Percentiles rank a stretch among this genome's conserved stretches.
These are phyloP conservation scores for Hydrotaea diabolus DNA, from an alignment of 2,888 invertebrate genomes.

Conservation along the genomic window DNA sequence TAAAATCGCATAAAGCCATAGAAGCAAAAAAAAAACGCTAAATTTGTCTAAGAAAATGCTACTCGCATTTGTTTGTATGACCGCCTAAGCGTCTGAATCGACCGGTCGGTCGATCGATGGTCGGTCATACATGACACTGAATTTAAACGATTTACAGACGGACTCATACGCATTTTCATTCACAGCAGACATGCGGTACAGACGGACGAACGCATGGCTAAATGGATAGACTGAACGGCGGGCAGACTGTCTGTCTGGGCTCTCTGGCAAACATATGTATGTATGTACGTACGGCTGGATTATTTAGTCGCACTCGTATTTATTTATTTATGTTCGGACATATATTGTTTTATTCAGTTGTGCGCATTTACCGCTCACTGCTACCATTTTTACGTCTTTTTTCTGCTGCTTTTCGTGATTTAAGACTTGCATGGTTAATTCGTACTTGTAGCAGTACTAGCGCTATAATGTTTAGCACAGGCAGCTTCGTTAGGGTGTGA, in stretches of 20 bases:
- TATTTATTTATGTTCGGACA: too few relatives aligned
- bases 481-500: background rate
- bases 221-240: background rate
- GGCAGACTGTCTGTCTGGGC: background rate
- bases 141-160: conserved; percentile 5
- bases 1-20: conserved; percentile 6
- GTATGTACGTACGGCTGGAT: background rate
- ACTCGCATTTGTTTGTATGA: background rate
- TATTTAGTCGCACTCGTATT: too few relatives aligned
- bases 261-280: background rate
- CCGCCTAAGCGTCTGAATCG: background rate
- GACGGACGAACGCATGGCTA: background rate
- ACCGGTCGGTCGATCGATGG: background rate
- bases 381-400: conserved; percentile 28
- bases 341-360: conserved; percentile 1
- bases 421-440: background rate
- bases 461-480: conserved; percentile 7
- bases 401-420: background rate
- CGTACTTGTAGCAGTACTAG: background rate
- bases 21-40: background rate
- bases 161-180: conserved; percentile 32
- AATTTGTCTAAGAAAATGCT: conserved; percentile 8
- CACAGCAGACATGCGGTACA: background rate
- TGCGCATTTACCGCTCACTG: conserved; percentile 19
- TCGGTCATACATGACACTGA: conserved; percentile 21